Conservation (phyloP, 2,113 vertebrate species). For the Acrocephalus arundinaceus region DNA sequence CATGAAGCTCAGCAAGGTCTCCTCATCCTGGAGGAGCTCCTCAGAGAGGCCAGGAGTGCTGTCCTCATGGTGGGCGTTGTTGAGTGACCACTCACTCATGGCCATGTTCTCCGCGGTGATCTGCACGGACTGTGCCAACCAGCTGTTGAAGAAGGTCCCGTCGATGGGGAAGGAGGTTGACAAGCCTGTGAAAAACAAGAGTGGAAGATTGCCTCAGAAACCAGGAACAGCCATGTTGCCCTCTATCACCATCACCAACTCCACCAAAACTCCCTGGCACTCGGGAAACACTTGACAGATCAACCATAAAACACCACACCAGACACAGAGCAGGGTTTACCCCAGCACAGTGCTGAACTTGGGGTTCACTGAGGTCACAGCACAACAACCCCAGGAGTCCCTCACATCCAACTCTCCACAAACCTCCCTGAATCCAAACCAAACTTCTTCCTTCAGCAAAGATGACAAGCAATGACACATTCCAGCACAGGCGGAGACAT, state of each 20-base stretch:
- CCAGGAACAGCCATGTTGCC: neutral
- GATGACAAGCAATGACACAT: neutral
- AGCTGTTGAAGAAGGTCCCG: conserved; percentile 93
- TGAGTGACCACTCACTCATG: conserved; percentile 92
- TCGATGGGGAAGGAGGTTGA: conserved; percentile 92
- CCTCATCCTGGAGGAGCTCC: conserved; percentile 92
- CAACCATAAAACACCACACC: fast-evolving
- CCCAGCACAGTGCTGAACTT: neutral
- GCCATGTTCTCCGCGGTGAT: conserved; percentile 93
- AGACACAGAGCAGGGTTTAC: neutral
- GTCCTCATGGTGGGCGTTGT: conserved; percentile 80
- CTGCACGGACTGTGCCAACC: conserved; percentile 94
- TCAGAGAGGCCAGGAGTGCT: conserved; percentile 87
- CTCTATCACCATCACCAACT: neutral
- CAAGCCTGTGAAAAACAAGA: conserved; percentile 75
- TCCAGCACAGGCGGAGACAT: neutral
- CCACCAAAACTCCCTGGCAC: neutral
- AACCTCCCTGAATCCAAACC: neutral
- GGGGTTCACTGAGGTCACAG: neutral
- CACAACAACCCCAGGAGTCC: fast-evolving
- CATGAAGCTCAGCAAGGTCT: conserved; percentile 94
- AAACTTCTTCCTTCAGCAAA: neutral
- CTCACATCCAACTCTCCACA: neutral
- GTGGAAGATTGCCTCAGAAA: neutral
- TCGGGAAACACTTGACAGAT: fast-evolving